A percentile compares a stretch with the other conserved stretches of the same genome.
Evolutionary conservation across 2,888 invertebrate genomes (phyloP).

Genomic region (Yponomeuta evonymella): DNA sequence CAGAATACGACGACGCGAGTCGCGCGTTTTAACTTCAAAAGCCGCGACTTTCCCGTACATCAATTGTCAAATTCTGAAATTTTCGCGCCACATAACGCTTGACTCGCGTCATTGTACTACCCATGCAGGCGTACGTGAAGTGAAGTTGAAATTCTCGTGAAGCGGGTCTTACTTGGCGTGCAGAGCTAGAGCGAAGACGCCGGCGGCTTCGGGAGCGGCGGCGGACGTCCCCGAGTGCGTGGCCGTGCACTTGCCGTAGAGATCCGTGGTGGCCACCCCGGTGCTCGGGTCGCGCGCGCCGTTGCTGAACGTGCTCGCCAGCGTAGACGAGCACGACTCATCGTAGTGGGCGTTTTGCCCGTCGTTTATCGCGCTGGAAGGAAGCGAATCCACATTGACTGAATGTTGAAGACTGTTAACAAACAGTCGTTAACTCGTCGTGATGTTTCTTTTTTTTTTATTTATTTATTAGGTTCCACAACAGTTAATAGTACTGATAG

Average conservation of each 20-base stretch:
- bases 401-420: too few species aligned
- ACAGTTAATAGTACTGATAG: too few species aligned
- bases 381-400: not conserved
- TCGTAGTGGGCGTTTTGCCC: constrained; percentile 99
- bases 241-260: constrained; percentile 99
- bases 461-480: too few species aligned
- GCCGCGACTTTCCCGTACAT: too few species aligned
- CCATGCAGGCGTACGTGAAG: too few species aligned
- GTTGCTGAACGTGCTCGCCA: constrained; percentile 99
- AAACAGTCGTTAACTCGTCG: too few species aligned
- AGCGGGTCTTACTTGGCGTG: constrained; percentile 94
- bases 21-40: too few species aligned
- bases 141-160: not conserved
- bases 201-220: constrained; percentile 99
- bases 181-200: constrained; percentile 96
- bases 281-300: constrained; percentile 98
- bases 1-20: too few species aligned
- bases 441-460: too few species aligned
- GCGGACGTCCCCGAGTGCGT: constrained; percentile 99
- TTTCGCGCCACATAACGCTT: too few species aligned
- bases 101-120: too few species aligned
- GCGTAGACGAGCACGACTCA: constrained; percentile 98
- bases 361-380: constrained; percentile 94
- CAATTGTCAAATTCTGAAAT: too few species aligned
- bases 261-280: constrained; percentile 98